Conservation (phyloP, 2,113 vertebrate species). For the Solenodon paradoxus region DNA sequence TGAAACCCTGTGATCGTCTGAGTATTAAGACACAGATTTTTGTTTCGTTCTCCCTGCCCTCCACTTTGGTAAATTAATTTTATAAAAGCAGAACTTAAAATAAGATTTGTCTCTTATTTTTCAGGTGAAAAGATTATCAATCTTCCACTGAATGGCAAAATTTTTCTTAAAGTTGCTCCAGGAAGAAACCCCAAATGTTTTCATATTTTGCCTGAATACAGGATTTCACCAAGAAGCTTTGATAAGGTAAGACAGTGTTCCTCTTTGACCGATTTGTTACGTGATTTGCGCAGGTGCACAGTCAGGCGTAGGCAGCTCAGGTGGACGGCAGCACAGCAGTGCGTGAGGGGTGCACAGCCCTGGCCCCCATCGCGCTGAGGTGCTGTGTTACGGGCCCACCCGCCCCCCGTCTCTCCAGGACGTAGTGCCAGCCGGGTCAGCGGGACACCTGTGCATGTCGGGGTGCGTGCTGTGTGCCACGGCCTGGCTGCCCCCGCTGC, state of each 20-base stretch:
- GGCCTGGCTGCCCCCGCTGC: no score
- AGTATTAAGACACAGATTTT: neutral
- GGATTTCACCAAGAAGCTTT: constrained; percentile 80
- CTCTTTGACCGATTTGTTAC: neutral
- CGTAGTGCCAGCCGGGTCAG: no score
- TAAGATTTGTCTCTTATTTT: neutral
- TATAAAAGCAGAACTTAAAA: neutral
- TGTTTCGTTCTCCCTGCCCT: neutral
- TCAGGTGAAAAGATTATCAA: constrained; percentile 62
- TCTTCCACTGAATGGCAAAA: constrained; percentile 83
- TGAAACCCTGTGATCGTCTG: no score
- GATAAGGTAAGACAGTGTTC: constrained; percentile 69
- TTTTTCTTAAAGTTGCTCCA: constrained; percentile 80
- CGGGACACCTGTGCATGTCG: no score
- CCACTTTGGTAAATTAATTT: neutral
- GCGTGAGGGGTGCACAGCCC: no score
- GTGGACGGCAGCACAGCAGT: no score
- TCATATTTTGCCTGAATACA: constrained; percentile 84
- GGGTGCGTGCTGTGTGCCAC: no score
- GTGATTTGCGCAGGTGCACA: no score
- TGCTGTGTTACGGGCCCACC: no score
- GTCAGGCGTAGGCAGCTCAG: no score
- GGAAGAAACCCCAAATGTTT: constrained; percentile 90
- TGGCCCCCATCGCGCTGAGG: no score
- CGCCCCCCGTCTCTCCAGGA: no score